A percentile compares a stretch with the other conserved stretches of the same genome.
phyloP scores from a whole-genome alignment of 1,140 invertebrate genomes.

The Trissolcus basalis region DNA sequence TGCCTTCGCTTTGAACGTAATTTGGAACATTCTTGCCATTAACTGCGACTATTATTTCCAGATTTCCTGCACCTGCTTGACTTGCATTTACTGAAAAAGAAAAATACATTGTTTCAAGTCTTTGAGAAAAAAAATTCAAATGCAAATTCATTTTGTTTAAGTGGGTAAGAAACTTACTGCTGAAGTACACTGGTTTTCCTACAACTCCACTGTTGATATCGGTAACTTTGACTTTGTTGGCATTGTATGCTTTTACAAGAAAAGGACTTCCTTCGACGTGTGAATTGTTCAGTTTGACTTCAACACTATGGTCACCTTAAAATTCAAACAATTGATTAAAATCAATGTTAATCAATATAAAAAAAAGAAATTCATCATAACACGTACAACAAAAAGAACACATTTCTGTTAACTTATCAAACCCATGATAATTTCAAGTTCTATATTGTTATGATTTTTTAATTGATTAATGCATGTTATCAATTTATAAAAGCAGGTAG shows the following conservation, averaged over 20 bases:
- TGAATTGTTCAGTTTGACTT: constrained; percentile 87
- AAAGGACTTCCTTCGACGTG: constrained; percentile 96
- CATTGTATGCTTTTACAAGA: constrained; percentile 95
- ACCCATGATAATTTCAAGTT: constrained; percentile 10
- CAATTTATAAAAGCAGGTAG: too few species aligned
- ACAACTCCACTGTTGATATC: constrained; percentile 92
- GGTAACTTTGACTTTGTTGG: constrained; percentile 91
- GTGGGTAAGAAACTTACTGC: constrained; percentile 90
- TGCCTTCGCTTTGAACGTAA: constrained; percentile 97
- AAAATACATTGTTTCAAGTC: not conserved
- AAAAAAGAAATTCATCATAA: not conserved
- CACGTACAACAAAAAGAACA: constrained; percentile 9
- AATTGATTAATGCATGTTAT: not conserved
- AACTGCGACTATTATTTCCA: constrained; percentile 99
- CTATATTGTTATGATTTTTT: not conserved
- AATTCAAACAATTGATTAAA: constrained; percentile 13
- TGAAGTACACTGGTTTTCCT: constrained; percentile 94
- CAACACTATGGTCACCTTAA: constrained; percentile 91
- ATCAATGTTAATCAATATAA: not conserved
- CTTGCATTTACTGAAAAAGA: constrained; percentile 83
- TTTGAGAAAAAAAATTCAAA: too few species aligned
- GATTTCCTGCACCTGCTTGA: constrained; percentile 92
- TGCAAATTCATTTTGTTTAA: too few species aligned
- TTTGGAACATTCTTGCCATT: constrained; percentile 98
- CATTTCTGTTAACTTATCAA: too few species aligned